Evolutionary conservation across 1,140 invertebrate species (phyloP).

Genomic region (Lasaia peninsularis): DNA sequence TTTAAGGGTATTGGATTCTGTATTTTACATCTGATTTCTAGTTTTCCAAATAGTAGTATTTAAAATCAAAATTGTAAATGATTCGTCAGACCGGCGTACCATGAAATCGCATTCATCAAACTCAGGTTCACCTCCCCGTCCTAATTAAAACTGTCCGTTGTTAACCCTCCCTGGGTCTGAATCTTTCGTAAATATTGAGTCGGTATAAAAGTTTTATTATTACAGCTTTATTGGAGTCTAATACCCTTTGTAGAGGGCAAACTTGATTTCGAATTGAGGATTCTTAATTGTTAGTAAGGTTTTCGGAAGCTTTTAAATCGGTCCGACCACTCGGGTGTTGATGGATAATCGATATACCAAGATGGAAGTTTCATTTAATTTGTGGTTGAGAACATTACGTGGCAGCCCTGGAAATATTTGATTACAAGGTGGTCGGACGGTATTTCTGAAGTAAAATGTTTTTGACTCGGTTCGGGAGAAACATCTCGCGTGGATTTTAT

Average conservation of each 20-base stretch:
- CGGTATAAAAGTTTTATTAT: constrained; percentile 64
- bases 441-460: no score
- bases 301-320: constrained; percentile 1
- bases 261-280: constrained; percentile 44
- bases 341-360: background rate
- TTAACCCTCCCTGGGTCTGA: constrained; percentile 36
- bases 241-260: constrained; percentile 51
- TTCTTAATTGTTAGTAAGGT: constrained; percentile 3
- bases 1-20: no score
- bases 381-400: background rate
- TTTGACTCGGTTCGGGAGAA: no score
- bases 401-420: no score
- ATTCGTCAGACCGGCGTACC: constrained; percentile 40
- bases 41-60: constrained; percentile 45
- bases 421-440: no score
- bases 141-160: constrained; percentile 69
- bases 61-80: constrained; percentile 70
- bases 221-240: constrained; percentile 56
- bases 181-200: constrained; percentile 62
- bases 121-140: constrained; percentile 60
- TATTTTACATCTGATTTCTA: constrained; percentile 28
- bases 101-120: constrained; percentile 71
- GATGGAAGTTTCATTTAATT: constrained; percentile 16
- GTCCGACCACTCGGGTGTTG: background rate
- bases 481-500: no score